Conservation (phyloP, 2,113 vertebrate species). For the Nestor notabilis region DNA sequence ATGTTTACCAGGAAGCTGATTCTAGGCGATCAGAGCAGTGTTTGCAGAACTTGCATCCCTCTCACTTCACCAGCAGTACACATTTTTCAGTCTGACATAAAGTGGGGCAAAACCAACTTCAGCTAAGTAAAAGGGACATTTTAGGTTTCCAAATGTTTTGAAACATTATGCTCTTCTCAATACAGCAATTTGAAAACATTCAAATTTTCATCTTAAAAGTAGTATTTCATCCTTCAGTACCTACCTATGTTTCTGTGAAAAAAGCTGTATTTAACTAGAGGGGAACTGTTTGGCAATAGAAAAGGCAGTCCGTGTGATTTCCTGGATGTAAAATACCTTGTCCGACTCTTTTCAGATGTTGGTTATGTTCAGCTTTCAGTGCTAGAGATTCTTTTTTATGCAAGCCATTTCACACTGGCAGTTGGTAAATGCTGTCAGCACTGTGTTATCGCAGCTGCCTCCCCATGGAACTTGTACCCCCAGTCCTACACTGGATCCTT, state of each 20-base stretch:
- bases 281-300: not conserved
- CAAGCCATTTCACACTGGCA: rapidly evolving
- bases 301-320: not conserved
- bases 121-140: not conserved
- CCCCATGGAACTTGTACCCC: not conserved
- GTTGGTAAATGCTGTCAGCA: not conserved
- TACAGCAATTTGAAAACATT: not conserved
- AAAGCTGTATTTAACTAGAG: not conserved
- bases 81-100: not conserved
- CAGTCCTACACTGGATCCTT: rapidly evolving
- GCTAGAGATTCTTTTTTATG: not conserved
- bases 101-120: rapidly evolving
- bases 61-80: not conserved
- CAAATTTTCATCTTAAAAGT: not conserved
- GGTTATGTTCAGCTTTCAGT: not conserved
- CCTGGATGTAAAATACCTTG: not conserved
- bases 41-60: not conserved
- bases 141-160: not conserved
- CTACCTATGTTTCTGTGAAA: not conserved
- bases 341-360: rapidly evolving
- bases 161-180: not conserved
- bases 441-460: not conserved
- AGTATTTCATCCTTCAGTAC: not conserved
- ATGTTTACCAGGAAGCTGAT: not conserved
- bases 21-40: not conserved